Evolutionary conservation across 1,140 invertebrate genomes (phyloP).

Genomic region (Odontomachus brunneus): DNA sequence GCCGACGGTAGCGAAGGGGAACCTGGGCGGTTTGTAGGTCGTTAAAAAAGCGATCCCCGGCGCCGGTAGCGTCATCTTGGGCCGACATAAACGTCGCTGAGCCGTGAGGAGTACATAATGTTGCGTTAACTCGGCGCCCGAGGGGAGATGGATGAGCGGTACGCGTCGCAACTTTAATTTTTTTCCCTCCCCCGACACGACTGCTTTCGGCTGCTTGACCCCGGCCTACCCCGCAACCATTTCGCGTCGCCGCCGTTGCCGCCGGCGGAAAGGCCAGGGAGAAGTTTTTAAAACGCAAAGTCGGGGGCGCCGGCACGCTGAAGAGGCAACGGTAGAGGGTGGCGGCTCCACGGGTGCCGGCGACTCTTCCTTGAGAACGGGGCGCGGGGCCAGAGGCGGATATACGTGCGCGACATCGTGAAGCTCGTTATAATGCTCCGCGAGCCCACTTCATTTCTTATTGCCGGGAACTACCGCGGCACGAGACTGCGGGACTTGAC

Average conservation of each 20-base stretch:
- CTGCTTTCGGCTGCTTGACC: slow-evolving; percentile 35
- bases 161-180: slow-evolving; percentile 77
- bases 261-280: slow-evolving; percentile 21
- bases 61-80: slow-evolving; percentile 38
- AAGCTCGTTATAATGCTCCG: slow-evolving; percentile 77
- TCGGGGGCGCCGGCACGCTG: not conserved
- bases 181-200: slow-evolving; percentile 37
- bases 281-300: slow-evolving; percentile 68
- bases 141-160: slow-evolving; percentile 74
- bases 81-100: slow-evolving; percentile 65
- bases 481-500: slow-evolving; percentile 61
- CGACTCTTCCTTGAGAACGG: slow-evolving; percentile 3
- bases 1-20: not conserved
- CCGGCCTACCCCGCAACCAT: slow-evolving; percentile 16
- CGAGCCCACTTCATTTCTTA: slow-evolving; percentile 68
- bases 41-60: slow-evolving; percentile 66
- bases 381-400: slow-evolving; percentile 22
- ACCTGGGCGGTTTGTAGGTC: slow-evolving; percentile 51
- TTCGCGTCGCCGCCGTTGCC: not conserved
- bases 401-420: slow-evolving; percentile 76
- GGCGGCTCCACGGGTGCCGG: slow-evolving; percentile 7
- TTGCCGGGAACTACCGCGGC: slow-evolving; percentile 55
- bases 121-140: slow-evolving; percentile 71
- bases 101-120: slow-evolving; percentile 71
- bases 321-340: slow-evolving; percentile 17